Evolutionary conservation across 2,113 vertebrate genomes (phyloP).

Genomic region (Stegastes partitus): DNA sequence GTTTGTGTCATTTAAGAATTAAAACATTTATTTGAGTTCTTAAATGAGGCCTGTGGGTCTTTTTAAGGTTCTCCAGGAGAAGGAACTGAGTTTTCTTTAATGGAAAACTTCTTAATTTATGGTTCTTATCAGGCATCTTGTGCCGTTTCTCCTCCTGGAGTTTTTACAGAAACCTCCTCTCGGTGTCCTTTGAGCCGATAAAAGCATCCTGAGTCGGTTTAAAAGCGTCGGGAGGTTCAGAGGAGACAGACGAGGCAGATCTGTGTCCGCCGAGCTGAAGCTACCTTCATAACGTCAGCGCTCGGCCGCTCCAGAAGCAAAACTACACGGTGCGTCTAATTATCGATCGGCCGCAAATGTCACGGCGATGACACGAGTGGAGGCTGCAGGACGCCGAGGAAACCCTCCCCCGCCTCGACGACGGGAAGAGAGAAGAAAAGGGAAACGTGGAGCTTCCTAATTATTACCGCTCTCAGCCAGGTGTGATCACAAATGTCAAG

Average conservation of each 20-base stretch:
- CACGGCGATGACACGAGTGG: slow-evolving; percentile 35
- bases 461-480: slow-evolving; percentile 53
- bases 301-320: slow-evolving; percentile 26
- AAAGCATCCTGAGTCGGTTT: too few species aligned
- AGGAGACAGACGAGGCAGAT: slow-evolving; percentile 3
- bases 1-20: too few species aligned
- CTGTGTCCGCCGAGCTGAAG: slow-evolving; percentile 5
- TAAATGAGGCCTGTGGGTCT: too few species aligned
- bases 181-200: too few species aligned
- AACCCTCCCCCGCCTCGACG: slow-evolving; percentile 45
- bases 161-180: too few species aligned
- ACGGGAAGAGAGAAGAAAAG: slow-evolving; percentile 9
- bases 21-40: too few species aligned
- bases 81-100: too few species aligned
- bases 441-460: slow-evolving; percentile 22
- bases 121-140: too few species aligned
- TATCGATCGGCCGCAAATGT: slow-evolving; percentile 67
- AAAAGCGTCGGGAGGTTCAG: background rate
- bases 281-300: slow-evolving; percentile 51
- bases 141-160: too few species aligned
- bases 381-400: slow-evolving; percentile 33
- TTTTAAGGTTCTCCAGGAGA: too few species aligned
- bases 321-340: slow-evolving; percentile 51
- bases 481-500: slow-evolving; percentile 74
- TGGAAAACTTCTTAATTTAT: too few species aligned